Conservation (phyloP, 2,113 vertebrate species). For the Megaceryle torquata region DNA sequence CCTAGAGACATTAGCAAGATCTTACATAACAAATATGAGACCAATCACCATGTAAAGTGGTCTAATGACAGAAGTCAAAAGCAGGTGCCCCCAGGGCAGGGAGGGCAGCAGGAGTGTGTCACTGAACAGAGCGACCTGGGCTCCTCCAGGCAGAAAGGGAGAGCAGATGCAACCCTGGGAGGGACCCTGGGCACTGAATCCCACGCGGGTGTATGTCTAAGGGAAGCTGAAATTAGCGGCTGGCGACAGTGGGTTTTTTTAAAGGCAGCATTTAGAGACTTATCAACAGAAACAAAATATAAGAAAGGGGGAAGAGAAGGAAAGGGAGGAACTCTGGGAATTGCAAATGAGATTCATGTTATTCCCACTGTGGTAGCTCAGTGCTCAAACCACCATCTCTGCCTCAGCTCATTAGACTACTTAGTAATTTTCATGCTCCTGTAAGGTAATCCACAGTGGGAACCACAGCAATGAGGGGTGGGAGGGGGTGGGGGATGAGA, state of each 20-base stretch:
- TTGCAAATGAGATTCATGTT: background rate
- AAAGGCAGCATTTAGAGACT: constrained; percentile 34
- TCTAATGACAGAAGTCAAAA: background rate
- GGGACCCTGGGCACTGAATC: background rate
- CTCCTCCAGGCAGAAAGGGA: background rate
- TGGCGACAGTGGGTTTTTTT: constrained; percentile 23
- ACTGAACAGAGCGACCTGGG: accelerated
- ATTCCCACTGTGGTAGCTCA: background rate
- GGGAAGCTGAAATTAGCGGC: constrained; percentile 23
- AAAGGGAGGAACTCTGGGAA: constrained; percentile 9
- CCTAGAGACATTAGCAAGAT: background rate
- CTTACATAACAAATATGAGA: background rate
- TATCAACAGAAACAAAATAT: constrained; percentile 30
- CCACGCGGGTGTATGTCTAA: background rate
- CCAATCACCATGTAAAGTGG: background rate
- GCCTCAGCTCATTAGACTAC: background rate
- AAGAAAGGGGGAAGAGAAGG: background rate
- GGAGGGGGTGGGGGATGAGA: background rate
- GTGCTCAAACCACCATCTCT: constrained; percentile 17
- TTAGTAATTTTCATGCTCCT: background rate
- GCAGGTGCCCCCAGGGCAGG: background rate
- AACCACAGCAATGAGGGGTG: background rate
- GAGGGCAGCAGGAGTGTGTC: accelerated
- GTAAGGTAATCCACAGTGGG: background rate
- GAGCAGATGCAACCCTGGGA: background rate